Evolutionary conservation across 1,140 invertebrate genomes (phyloP), one percentile per base, ranked within the genome.

Genomic region (Oreohelix idahoensis): DNA sequence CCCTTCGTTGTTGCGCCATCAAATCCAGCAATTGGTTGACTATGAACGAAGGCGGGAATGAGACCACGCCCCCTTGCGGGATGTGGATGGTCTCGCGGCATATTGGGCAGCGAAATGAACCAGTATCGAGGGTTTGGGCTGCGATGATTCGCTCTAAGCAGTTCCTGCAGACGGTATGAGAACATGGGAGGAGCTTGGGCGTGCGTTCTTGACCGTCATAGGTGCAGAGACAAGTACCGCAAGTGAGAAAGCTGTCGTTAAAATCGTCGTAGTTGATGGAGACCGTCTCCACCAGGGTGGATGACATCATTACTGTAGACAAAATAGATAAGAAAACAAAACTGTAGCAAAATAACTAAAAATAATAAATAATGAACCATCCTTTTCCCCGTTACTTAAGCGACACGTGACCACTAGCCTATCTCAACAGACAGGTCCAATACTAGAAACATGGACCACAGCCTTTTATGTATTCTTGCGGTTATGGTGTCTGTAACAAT

Each of bases 221-320:
- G 89, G 96, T 95, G 84, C 90, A 91, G 85, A 99, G 94, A 93
- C 97, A 98, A 73, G 97, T 98, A 86, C 97, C 97, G 92, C 97
- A 99, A 10, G 98, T 99, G 88, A 99, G 95, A 93, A 98, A 99
- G 92, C 96, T 98, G 93, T 98, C 97, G 89, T 97, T 98, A 94
- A 99, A 99, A 93, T 98, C 97, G 93, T 98, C 97, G 94, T 98
- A 98, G 93, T 98, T 98, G 92, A 99, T 98, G 93, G 96, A 98
- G 85, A 98, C 97, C 84, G 97, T 98, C 94, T 98, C 97, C 88
- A 98, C 97, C 88, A 98, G 94, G 90, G 97, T 98, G 88, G 97
- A 97, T 79, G 89, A 89, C 91, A 92, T 92, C 89, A 91, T 90
- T 89, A 81, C 90, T 91, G 86, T 49, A 89, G 89, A 71, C 69